Evolutionary conservation across 2,113 vertebrate species (phyloP), one percentile per base, ranked within the genome.

Genomic region (Tretioscincus oriximinensis): DNA sequence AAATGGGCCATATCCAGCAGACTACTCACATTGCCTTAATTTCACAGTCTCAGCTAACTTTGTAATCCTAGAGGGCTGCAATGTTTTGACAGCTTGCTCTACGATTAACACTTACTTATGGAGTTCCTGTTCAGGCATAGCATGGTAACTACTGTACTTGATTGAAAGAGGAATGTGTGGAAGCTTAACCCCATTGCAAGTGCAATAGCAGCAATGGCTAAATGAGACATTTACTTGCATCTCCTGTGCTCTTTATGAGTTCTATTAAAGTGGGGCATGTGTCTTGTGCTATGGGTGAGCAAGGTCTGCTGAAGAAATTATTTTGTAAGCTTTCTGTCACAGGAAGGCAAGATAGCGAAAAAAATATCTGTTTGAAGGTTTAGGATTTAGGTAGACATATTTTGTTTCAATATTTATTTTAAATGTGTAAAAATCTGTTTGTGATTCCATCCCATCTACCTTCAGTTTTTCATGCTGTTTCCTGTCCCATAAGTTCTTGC

Each of bases 71-170:
- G 12, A 74, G 35, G 14, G 2, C n/a, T n/a, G 47, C 31, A 7
- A 0, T 7, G 5, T 70, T 28, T 18, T 29, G 68, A 45, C 7
- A 35, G 58, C 73, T 80, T 14, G 24, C 24, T 80, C 22, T 1
- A 1, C 1, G 3, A 28, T 65, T 54, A 71, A 63, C 28, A 4
- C 0, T 1, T 71, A 35, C 29, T 0, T 1, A 10, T 6, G 4
- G 49, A 70, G 35, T n/a, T 5, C 24, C 41, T 76, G 41, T 72
- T 26, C 47, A 51, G 54, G 5, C 71, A 76, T 74, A 61, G 45
- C 28, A 14, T 51, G 47, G 45, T 66, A 47, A 29, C 77, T 65
- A 9, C 28, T 26, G 64, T 73, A 29, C 41, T 73, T 7, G 5
- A 41, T 9, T 22, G 1, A 1, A 41, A 63, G 10, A 73, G 41